Evolutionary conservation across 1,140 invertebrate genomes (phyloP), one percentile per base, ranked within the genome.

Genomic region (Nilaparvata lugens): DNA sequence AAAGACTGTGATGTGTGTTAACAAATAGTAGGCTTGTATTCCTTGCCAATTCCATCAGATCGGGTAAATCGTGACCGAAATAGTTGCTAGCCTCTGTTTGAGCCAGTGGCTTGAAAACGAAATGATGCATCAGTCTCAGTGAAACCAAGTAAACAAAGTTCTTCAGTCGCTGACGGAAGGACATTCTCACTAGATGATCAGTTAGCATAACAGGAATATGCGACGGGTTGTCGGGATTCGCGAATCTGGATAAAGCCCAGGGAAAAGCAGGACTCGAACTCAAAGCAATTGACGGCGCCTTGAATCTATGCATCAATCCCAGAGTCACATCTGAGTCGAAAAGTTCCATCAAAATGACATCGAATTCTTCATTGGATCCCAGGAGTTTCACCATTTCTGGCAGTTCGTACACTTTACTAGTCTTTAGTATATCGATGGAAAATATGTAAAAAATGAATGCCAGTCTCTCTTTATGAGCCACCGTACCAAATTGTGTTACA

Each of bases 231-330:
- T 62, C 56, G 5, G 60, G 61, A 18, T 55, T 43, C 1, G 58
- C 64, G 31, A 61, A 31, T 42, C 77, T 71, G 11, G 74, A 70
- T 42, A 77, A 77, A 58, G 79, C 76, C 80, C 81, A 86, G n/a
- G 81, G 74, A 76, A 84, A 78, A 18, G 81, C 59, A 13, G 76
- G 71, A 54, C 78, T 77, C 4, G 82, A 79, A 59, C 75, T 76
- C 4, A 81, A 62, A 0, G 75, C 72, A 1, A 88, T 79, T 6
- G 81, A 75, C 0, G 85, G 85, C 4, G 79, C 79, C 57, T 81
- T 73, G 19, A 84, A 76, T 43, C 51, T 62, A 51, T 69, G 54
- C 6, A 62, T 64, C 18, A 68, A 62, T 13, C 56, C 58, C 2
- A 67, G 43, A 48, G 66, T 62, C 25, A 67, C 63, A 38, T 70